phyloP scores from a whole-genome alignment of 2,113 vertebrate genomes.

The Notechis scutatus region DNA sequence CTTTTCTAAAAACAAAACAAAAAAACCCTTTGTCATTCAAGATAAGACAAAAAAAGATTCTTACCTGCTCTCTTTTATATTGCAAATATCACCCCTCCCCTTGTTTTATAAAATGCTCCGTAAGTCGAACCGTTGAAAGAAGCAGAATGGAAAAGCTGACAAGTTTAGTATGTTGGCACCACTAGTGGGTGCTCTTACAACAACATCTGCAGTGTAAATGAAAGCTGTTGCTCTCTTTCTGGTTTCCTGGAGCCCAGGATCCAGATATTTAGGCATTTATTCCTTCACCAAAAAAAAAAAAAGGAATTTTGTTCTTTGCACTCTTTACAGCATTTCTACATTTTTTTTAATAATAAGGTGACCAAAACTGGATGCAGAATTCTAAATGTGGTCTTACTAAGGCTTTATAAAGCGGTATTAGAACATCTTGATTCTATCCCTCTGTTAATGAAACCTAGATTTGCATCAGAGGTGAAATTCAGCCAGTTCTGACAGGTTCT shows the following conservation, averaged over 20 bases:
- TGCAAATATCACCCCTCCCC: not conserved
- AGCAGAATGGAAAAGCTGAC: not conserved
- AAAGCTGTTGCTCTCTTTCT: not conserved
- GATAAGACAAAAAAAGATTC: not conserved
- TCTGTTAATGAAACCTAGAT: not conserved
- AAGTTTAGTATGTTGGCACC: not conserved
- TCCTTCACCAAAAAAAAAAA: no score
- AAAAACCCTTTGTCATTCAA: not conserved
- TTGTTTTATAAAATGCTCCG: not conserved
- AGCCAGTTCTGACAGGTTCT: no score
- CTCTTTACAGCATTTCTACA: not conserved
- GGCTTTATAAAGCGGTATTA: not conserved
- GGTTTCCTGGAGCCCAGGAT: not conserved
- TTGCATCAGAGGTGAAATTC: no score
- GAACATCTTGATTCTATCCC: not conserved
- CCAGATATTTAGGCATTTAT: not conserved
- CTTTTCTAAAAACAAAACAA: accelerated
- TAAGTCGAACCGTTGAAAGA: not conserved
- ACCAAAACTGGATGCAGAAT: not conserved
- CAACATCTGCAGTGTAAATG: not conserved
- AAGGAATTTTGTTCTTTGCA: not conserved
- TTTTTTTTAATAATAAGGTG: not conserved
- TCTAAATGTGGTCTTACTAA: not conserved
- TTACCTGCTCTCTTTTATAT: not conserved
- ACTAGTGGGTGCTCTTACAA: conserved; percentile 50